Conservation (phyloP, 2,888 invertebrate species). For the Acrobasis consociella region DNA sequence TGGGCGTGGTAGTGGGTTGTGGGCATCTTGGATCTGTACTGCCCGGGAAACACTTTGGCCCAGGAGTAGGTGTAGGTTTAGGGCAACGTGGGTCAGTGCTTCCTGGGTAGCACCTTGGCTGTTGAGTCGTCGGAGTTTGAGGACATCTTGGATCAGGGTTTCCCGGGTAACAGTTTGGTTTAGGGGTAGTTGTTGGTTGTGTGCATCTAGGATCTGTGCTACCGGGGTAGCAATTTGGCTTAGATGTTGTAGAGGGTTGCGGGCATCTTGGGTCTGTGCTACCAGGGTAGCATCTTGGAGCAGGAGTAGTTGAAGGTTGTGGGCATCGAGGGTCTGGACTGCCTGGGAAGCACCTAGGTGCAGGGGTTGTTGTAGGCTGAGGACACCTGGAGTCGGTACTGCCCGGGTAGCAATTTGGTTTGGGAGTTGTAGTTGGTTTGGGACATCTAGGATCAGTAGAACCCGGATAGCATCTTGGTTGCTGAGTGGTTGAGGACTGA, state of each 20-base stretch:
- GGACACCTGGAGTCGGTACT: constrained; percentile 43
- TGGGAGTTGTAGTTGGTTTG: constrained; percentile 34
- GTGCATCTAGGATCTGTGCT: constrained; percentile 44
- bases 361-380: constrained; percentile 33
- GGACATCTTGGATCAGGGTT: constrained; percentile 48
- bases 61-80: constrained; percentile 32
- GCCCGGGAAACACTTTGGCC: constrained; percentile 47
- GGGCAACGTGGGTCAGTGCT: constrained; percentile 28
- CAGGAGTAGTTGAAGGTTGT: constrained; percentile 36
- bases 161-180: constrained; percentile 41
- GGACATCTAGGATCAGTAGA: constrained; percentile 42
- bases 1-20: constrained; percentile 32
- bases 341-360: constrained; percentile 45
- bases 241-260: constrained; percentile 36
- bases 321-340: constrained; percentile 50
- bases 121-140: constrained; percentile 33
- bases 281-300: constrained; percentile 45
- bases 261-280: constrained; percentile 52
- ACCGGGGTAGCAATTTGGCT: constrained; percentile 44
- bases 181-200: constrained; percentile 34
- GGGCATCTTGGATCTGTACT: constrained; percentile 40
- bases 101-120: constrained; percentile 38
- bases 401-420: constrained; percentile 44
- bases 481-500: constrained; percentile 21
- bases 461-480: constrained; percentile 48